Conservation (phyloP, 2,888 invertebrate genomes). For the Campoletis raptor region DNA sequence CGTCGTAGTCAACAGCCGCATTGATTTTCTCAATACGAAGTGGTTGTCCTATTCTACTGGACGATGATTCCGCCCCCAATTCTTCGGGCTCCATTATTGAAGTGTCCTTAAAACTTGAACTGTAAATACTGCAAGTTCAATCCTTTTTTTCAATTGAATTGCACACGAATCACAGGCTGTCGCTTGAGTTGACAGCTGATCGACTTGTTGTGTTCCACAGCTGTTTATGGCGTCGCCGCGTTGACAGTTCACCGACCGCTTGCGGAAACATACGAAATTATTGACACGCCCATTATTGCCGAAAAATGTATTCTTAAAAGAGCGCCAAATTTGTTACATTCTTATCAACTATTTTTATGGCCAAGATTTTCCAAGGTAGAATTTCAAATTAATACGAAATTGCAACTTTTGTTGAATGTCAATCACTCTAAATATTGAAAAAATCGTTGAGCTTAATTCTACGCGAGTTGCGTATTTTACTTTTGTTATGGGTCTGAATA, state of each 20-base stretch:
- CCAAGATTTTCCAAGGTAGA: neutral
- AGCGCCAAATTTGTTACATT: conserved; percentile 1
- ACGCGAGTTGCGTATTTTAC: neutral
- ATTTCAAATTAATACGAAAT: neutral
- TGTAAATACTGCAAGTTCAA: neutral
- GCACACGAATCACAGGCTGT: neutral
- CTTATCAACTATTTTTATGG: neutral
- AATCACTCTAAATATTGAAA: neutral
- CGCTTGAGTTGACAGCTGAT: conserved; percentile 38
- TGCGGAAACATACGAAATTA: conserved; percentile 19
- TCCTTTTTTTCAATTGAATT: neutral
- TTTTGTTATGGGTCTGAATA: neutral
- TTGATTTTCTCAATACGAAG: conserved; percentile 68
- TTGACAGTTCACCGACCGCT: conserved; percentile 51
- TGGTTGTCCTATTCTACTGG: conserved; percentile 57
- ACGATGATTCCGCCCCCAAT: conserved; percentile 50
- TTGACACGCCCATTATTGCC: conserved; percentile 2
- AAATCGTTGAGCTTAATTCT: neutral
- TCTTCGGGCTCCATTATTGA: conserved; percentile 64
- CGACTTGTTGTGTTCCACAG: neutral
- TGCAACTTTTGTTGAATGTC: neutral
- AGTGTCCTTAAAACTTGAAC: neutral
- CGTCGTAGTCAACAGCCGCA: conserved; percentile 78
- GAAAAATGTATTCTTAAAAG: neutral
- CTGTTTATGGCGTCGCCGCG: conserved; percentile 17